These are phyloP conservation scores for Channallabes apus DNA, from an alignment of 2,797 vertebrate species.

Conservation along the genomic window DNA sequence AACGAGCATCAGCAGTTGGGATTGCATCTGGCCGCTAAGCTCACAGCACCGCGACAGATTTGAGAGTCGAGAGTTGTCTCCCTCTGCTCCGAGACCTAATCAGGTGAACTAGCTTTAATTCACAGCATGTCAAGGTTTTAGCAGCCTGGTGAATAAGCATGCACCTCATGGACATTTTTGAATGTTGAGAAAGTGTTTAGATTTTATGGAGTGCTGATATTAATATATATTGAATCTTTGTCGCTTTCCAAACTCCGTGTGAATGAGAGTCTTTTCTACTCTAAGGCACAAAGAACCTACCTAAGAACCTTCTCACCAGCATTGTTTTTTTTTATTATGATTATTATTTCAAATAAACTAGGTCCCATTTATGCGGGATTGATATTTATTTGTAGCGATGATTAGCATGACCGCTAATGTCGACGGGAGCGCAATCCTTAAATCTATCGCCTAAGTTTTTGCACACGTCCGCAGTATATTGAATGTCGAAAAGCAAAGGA, in stretches of 20 bases:
- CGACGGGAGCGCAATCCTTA: not conserved
- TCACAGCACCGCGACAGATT: not conserved
- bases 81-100: not conserved
- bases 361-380: constrained; percentile 63
- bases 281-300: constrained; percentile 73
- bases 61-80: not conserved
- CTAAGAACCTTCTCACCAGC: constrained; percentile 57
- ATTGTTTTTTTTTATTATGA: no score
- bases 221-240: constrained; percentile 76
- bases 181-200: constrained; percentile 73
- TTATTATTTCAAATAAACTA: constrained; percentile 70
- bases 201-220: constrained; percentile 63
- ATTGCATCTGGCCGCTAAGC: not conserved
- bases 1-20: not conserved
- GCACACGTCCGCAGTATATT: constrained; percentile 65
- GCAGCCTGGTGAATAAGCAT: not conserved
- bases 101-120: not conserved
- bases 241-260: constrained; percentile 57
- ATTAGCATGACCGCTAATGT: constrained; percentile 57
- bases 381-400: constrained; percentile 77
- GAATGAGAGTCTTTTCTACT: constrained; percentile 58
- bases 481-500: constrained; percentile 57
- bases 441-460: constrained; percentile 61
- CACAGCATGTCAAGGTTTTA: not conserved
- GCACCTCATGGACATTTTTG: constrained; percentile 34